phyloP scores from a whole-genome alignment of 2,797 vertebrate genomes.

The Phoebastria nigripes region DNA sequence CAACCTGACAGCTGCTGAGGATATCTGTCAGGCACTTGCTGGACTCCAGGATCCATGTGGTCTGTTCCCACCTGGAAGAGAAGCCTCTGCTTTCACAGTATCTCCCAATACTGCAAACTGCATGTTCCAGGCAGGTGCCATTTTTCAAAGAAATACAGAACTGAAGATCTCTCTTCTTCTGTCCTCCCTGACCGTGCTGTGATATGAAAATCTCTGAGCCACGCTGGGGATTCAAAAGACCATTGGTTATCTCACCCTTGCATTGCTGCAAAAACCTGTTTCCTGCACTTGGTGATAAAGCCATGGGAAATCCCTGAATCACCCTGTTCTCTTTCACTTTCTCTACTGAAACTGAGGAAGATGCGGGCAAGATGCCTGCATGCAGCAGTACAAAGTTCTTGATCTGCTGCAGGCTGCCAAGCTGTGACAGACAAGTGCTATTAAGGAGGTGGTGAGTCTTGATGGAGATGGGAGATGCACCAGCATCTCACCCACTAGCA shows the following conservation, averaged over 20 bases:
- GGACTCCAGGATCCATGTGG: neutral
- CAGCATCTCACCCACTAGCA: neutral
- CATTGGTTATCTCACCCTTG: neutral
- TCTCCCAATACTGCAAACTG: neutral
- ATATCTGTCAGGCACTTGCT: neutral
- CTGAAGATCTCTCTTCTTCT: neutral
- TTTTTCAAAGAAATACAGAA: neutral
- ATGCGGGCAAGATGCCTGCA: neutral
- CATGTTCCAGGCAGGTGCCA: neutral
- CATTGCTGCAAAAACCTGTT: neutral
- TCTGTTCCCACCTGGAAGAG: neutral
- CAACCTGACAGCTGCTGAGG: neutral
- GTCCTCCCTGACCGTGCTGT: neutral
- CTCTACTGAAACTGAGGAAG: neutral
- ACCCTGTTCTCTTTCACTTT: neutral
- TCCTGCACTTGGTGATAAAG: neutral
- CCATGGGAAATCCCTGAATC: neutral
- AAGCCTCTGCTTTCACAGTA: neutral
- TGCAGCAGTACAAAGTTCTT: neutral
- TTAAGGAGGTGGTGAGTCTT: neutral
- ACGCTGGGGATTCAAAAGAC: neutral
- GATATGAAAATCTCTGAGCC: neutral
- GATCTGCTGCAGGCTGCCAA: neutral
- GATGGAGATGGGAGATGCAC: neutral
- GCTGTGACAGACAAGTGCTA: neutral